phyloP scores from a whole-genome alignment of 1,140 invertebrate species.

The Dendroctonus ponderosae region DNA sequence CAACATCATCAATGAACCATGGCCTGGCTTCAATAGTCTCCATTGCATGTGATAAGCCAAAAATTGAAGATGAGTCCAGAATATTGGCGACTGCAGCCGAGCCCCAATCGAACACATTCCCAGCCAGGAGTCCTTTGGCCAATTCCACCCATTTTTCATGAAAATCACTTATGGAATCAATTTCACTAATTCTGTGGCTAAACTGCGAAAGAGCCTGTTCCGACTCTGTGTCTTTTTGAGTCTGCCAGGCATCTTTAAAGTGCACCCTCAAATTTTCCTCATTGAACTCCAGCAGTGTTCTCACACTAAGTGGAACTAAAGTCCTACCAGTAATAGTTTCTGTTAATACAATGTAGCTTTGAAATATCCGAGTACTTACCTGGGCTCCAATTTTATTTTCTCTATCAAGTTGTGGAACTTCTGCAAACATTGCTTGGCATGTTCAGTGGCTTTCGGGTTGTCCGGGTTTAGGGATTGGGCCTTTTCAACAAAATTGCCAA shows the following conservation, averaged over 20 bases:
- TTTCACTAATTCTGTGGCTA: conserved; percentile 55
- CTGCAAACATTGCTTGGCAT: conserved; percentile 79
- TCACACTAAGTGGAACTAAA: conserved; percentile 82
- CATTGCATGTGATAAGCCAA: conserved; percentile 80
- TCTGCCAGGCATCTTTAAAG: conserved; percentile 90
- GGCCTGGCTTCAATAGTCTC: conserved; percentile 73
- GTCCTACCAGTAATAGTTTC: conserved; percentile 46
- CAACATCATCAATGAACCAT: conserved; percentile 88
- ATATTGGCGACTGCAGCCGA: conserved; percentile 83
- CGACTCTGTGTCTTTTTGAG: conserved; percentile 66
- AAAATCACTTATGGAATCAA: conserved; percentile 57
- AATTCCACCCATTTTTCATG: conserved; percentile 60
- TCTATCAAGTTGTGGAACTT: conserved; percentile 80
- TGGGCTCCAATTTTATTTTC: conserved; percentile 73
- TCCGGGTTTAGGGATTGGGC: conserved; percentile 77
- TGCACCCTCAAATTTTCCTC: conserved; percentile 87
- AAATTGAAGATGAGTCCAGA: conserved; percentile 69
- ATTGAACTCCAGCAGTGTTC: conserved; percentile 87
- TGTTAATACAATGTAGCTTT: background rate
- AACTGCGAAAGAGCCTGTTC: conserved; percentile 56
- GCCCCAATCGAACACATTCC: conserved; percentile 97
- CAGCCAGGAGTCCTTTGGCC: conserved; percentile 61
- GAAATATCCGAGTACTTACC: conserved; percentile 6
- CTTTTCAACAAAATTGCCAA: conserved; percentile 71
- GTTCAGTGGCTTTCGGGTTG: conserved; percentile 69